Percentiles rank a stretch among this genome's conserved stretches.
These are phyloP conservation scores for Drosophila infuscata DNA, from an alignment of 2,888 invertebrate genomes.

Conservation along the genomic window DNA sequence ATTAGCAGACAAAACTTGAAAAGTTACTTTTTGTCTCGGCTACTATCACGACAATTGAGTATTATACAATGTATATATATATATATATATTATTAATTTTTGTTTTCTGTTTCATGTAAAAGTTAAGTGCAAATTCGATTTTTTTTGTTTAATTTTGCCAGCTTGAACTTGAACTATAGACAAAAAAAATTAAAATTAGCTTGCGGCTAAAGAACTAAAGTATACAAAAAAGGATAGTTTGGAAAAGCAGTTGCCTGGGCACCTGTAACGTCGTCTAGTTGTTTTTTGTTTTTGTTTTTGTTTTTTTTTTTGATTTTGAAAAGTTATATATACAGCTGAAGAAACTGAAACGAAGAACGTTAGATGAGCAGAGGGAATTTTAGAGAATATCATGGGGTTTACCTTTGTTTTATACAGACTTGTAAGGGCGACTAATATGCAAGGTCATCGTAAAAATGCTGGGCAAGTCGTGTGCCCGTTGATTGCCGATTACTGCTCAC, in stretches of 20 bases:
- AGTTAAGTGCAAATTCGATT: constrained; percentile 27
- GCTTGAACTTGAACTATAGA: constrained; percentile 35
- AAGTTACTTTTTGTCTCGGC: constrained; percentile 68
- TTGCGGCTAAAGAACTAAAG: constrained; percentile 59
- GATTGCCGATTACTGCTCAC: constrained; percentile 34
- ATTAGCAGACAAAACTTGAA: constrained; percentile 71
- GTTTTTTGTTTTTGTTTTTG: constrained; percentile 3
- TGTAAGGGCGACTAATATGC: constrained; percentile 73
- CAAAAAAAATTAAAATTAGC: constrained; percentile 50
- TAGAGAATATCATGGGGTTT: constrained; percentile 5
- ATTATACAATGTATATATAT: constrained; percentile 70
- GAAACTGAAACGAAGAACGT: constrained; percentile 56
- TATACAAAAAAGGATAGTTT: constrained; percentile 40
- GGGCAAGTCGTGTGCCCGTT: constrained; percentile 74
- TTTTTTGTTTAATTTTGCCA: constrained; percentile 16
- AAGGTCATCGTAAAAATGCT: constrained; percentile 83
- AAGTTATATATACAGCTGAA: constrained; percentile 80
- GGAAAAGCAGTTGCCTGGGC: constrained; percentile 40
- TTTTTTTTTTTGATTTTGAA: constrained; percentile 20
- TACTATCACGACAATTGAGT: constrained; percentile 85
- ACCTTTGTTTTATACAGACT: constrained; percentile 48
- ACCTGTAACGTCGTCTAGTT: constrained; percentile 36
- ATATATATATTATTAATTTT: constrained; percentile 42
- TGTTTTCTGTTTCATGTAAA: constrained; percentile 26
- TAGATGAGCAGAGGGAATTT: neutral